Evolutionary conservation across 2,888 invertebrate genomes (phyloP).

Genomic region (Amblyjoppa proteus): DNA sequence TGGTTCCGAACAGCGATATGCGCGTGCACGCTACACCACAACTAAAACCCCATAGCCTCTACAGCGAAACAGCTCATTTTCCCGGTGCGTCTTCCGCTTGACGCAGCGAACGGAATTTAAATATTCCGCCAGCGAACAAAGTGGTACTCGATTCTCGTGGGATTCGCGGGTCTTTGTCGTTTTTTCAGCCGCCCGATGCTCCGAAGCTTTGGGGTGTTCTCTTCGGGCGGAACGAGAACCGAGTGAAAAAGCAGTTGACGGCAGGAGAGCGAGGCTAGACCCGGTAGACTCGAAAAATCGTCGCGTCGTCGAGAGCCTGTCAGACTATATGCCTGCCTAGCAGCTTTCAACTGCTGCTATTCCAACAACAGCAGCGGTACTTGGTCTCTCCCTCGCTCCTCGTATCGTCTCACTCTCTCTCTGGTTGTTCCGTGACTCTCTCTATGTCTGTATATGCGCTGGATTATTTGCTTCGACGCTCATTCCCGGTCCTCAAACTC

Average conservation of each 20-base stretch:
- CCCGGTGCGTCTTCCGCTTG: constrained; percentile 41
- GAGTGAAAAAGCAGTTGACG: constrained; percentile 16
- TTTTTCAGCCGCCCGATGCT: constrained; percentile 38
- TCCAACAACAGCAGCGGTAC: constrained; percentile 27
- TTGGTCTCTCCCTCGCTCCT: neutral
- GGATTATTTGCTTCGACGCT: constrained; percentile 42
- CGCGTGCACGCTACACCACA: neutral
- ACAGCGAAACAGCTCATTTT: constrained; percentile 43
- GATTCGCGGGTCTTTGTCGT: constrained; percentile 47
- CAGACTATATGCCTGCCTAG: constrained; percentile 11
- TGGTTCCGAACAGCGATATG: constrained; percentile 20
- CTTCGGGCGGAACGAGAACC: constrained; percentile 27
- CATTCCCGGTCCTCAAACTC: constrained; percentile 27
- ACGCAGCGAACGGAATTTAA: constrained; percentile 58
- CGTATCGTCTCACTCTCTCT: constrained; percentile 23
- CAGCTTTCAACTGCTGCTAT: constrained; percentile 35
- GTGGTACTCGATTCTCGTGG: constrained; percentile 59
- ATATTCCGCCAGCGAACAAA: constrained; percentile 64
- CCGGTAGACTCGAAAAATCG: constrained; percentile 52
- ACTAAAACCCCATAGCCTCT: neutral
- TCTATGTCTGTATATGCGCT: neutral
- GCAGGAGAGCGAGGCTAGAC: constrained; percentile 23
- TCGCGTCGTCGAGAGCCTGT: constrained; percentile 30
- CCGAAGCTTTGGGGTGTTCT: constrained; percentile 37
- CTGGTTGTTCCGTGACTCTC: constrained; percentile 15